These are phyloP conservation scores for Strigops habroptila DNA, from an alignment of 2,113 vertebrate genomes.

Conservation along the genomic window DNA sequence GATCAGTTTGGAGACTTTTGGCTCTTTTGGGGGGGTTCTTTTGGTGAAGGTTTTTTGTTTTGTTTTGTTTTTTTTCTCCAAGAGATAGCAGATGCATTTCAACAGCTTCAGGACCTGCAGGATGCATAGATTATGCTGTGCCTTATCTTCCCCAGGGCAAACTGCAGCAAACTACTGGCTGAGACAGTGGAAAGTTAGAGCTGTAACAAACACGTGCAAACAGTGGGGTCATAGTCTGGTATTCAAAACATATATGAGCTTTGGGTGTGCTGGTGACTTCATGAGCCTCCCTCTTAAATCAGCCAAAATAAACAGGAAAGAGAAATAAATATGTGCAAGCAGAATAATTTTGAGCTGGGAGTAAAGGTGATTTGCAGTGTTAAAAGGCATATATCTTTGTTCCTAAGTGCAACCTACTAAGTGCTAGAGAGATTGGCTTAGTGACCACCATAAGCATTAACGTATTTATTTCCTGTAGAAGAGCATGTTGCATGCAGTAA, in stretches of 20 bases:
- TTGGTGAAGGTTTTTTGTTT: neutral
- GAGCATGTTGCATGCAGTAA: neutral
- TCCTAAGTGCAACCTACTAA: neutral
- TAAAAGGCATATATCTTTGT: neutral
- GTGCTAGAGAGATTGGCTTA: neutral
- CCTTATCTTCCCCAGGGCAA: neutral
- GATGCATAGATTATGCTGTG: slow-evolving; percentile 3
- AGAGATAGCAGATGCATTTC: neutral
- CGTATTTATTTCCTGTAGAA: neutral
- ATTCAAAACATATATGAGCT: neutral
- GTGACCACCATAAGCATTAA: neutral
- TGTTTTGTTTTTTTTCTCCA: no score
- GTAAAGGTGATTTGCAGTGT: neutral
- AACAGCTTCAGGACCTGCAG: neutral
- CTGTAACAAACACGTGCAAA: neutral
- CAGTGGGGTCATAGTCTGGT: neutral
- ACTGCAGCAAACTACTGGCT: neutral
- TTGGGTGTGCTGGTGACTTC: slow-evolving; percentile 24
- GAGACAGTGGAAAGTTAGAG: neutral
- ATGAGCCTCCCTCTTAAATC: neutral
- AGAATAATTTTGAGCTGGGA: neutral
- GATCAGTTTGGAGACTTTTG: neutral
- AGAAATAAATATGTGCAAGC: slow-evolving; percentile 1
- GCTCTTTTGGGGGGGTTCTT: neutral
- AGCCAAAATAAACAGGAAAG: neutral